phyloP scores from a whole-genome alignment of 2,797 vertebrate species.

The Stomatorhinus walkeri region DNA sequence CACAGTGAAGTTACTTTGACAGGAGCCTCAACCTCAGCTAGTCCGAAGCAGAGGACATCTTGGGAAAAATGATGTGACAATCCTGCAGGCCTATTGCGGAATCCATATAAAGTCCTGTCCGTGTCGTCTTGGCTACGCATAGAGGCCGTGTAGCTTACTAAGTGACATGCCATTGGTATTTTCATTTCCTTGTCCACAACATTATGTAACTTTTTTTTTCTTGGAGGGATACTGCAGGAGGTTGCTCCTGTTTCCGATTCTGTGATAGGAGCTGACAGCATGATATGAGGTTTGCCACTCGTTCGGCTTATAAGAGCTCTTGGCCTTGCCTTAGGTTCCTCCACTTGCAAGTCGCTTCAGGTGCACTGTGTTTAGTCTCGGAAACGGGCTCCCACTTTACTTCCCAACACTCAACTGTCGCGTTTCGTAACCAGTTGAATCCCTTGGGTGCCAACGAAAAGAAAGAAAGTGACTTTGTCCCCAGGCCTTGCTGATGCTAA shows the following conservation, averaged over 20 bases:
- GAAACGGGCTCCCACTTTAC: neutral
- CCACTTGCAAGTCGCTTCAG: neutral
- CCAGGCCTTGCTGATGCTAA: neutral
- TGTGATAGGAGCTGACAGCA: neutral
- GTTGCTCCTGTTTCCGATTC: neutral
- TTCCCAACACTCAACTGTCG: neutral
- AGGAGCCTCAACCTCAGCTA: conserved; percentile 12
- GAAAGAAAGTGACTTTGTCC: neutral
- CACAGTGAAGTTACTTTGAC: neutral
- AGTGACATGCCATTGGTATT: conserved; percentile 10
- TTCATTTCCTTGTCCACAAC: conserved; percentile 5
- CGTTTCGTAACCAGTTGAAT: neutral
- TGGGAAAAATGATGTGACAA: conserved; percentile 3
- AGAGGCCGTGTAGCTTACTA: neutral
- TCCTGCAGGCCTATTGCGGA: neutral
- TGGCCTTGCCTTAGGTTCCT: neutral
- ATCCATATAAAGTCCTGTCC: neutral
- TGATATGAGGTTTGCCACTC: neutral
- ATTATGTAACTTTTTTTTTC: neutral
- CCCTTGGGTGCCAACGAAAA: neutral
- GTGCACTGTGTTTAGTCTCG: neutral
- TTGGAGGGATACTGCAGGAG: neutral
- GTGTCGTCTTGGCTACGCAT: neutral
- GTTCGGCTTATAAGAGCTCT: neutral
- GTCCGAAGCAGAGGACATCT: neutral